phyloP scores from a whole-genome alignment of 2,797 vertebrate genomes.

The Coluber constrictor region DNA sequence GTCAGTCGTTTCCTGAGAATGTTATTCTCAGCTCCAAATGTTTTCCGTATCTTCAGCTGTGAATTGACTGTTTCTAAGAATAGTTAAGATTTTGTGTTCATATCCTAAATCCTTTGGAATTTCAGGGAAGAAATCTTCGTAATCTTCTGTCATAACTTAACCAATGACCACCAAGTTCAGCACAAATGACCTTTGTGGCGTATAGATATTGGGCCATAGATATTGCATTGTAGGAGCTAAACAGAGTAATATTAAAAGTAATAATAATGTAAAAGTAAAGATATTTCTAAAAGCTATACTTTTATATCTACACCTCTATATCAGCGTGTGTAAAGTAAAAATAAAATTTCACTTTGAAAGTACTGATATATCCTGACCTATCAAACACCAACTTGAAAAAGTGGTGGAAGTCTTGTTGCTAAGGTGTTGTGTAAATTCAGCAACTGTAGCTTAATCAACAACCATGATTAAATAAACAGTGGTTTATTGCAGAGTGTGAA shows the following conservation, averaged over 20 bases:
- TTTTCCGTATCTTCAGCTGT: not conserved
- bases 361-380: not conserved
- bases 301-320: not conserved
- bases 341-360: not conserved
- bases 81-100: not conserved
- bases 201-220: not conserved
- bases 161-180: not conserved
- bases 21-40: not conserved
- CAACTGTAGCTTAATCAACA: not conserved
- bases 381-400: not conserved
- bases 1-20: not conserved
- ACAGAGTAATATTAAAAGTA: not conserved
- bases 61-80: not conserved
- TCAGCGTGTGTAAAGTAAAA: not conserved
- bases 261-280: not conserved
- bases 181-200: not conserved
- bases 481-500: not conserved
- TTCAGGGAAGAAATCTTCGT: not conserved
- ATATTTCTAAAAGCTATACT: not conserved
- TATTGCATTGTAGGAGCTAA: not conserved
- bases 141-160: not conserved
- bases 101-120: not conserved
- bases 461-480: not conserved
- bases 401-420: not conserved
- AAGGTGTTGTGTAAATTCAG: not conserved